A percentile compares a stretch with the other conserved stretches of the same genome.
Conservation (phyloP, 2,797 vertebrate species). For the Toxotes lorentzi region DNA sequence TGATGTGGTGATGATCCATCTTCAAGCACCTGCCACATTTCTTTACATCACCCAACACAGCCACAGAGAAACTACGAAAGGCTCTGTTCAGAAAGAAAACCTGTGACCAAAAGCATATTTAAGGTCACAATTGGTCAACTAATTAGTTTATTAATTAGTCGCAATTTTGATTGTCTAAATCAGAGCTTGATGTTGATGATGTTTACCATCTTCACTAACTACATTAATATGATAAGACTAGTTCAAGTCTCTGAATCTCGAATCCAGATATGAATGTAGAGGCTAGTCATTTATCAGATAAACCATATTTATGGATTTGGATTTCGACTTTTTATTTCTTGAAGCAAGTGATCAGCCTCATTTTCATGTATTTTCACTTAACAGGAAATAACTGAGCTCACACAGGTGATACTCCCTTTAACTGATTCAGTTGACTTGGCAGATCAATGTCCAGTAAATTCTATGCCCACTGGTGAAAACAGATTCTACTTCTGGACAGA, state of each 20-base stretch:
- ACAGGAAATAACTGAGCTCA: not conserved
- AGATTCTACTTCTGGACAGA: conserved; percentile 52
- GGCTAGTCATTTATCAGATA: not conserved
- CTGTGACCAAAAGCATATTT: not conserved
- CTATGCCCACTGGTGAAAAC: not conserved
- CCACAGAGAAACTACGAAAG: conserved; percentile 38
- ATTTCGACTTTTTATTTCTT: not conserved
- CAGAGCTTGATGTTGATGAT: not conserved
- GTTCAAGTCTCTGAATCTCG: not conserved
- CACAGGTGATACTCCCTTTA: too few relatives aligned
- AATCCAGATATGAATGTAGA: not conserved
- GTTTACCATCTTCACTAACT: not conserved
- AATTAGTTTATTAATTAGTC: too few relatives aligned
- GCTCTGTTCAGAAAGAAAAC: conserved; percentile 63
- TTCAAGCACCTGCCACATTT: conserved; percentile 30
- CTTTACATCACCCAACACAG: conserved; percentile 47
- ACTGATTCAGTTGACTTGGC: too few relatives aligned
- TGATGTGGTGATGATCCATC: conserved; percentile 5
- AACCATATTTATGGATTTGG: not conserved
- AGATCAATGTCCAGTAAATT: not conserved
- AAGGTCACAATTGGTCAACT: too few relatives aligned
- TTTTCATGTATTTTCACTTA: not conserved
- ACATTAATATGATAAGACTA: not conserved
- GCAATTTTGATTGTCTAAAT: not conserved
- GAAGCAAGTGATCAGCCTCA: not conserved